Percentiles rank a stretch among this genome's conserved stretches.
phyloP scores from a whole-genome alignment of 1,140 invertebrate species.

The Cherax destructor region DNA sequence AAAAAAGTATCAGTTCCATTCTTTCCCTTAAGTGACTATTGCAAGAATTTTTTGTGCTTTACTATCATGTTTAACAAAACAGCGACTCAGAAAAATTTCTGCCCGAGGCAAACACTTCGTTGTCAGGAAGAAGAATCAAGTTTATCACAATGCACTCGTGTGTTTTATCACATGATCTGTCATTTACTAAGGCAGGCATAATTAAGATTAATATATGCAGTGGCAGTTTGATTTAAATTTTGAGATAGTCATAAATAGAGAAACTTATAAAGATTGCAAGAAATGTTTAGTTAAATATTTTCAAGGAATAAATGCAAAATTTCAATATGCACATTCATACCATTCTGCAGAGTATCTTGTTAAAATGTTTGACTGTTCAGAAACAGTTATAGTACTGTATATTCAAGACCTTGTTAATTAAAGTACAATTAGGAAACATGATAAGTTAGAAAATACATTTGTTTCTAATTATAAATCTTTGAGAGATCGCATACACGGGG shows the following conservation, averaged over 20 bases:
- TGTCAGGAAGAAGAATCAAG: constrained; percentile 35
- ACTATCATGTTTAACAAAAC: constrained; percentile 35
- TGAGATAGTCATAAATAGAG: constrained; percentile 8
- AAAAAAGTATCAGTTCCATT: neutral
- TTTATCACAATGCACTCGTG: constrained; percentile 53
- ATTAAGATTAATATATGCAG: constrained; percentile 45
- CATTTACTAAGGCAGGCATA: constrained; percentile 64
- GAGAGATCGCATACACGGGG: constrained; percentile 2
- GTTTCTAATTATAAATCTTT: constrained; percentile 4
- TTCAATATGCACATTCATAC: constrained; percentile 5
- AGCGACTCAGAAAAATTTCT: constrained; percentile 20
- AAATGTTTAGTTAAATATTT: neutral
- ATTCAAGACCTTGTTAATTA: neutral
- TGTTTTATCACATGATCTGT: constrained; percentile 55
- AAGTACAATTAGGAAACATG: constrained; percentile 18
- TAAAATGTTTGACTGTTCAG: neutral
- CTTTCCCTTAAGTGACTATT: constrained; percentile 1
- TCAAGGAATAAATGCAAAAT: constrained; percentile 37
- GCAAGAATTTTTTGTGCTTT: constrained; percentile 23
- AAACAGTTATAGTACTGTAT: constrained; percentile 4
- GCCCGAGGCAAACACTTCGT: constrained; percentile 56
- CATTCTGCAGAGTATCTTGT: neutral
- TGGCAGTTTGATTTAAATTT: constrained; percentile 29
- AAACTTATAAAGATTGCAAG: neutral
- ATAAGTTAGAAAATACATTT: constrained; percentile 22